phyloP scores from a whole-genome alignment of 2,888 invertebrate genomes.

The Meteorus colon region DNA sequence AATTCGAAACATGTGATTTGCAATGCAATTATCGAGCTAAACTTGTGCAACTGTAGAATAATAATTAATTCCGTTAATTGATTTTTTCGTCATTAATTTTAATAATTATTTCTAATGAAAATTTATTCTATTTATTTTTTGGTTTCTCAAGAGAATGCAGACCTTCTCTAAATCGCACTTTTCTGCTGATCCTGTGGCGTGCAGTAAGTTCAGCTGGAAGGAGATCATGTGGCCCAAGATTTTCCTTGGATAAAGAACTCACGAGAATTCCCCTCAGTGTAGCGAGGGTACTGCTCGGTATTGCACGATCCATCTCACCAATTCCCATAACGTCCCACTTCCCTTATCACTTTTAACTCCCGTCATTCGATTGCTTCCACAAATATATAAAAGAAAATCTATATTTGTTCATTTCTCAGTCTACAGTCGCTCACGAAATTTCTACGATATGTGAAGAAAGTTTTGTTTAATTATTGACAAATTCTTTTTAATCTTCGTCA shows the following conservation, averaged over 20 bases:
- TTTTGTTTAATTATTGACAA: too few species aligned
- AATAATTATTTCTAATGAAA: background rate
- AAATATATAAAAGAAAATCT: too few species aligned
- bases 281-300: conserved; percentile 75
- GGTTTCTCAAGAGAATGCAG: background rate
- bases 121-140: background rate
- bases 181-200: conserved; percentile 57
- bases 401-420: background rate
- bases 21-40: background rate
- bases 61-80: background rate
- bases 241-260: conserved; percentile 76
- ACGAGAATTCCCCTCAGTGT: conserved; percentile 76
- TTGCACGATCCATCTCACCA: conserved; percentile 70
- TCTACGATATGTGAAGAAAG: too few species aligned
- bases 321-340: conserved; percentile 49
- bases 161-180: conserved; percentile 69
- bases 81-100: background rate
- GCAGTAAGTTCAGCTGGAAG: conserved; percentile 63
- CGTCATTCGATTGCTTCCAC: conserved; percentile 27
- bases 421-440: background rate
- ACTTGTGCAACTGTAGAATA: background rate
- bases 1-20: background rate
- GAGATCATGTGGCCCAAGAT: conserved; percentile 75
- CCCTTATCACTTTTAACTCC: conserved; percentile 15
- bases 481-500: too few species aligned